Base-by-base conservation (phyloP, 2,888 invertebrate genomes). In the Lordiphosa andalusiaca region DNA sequence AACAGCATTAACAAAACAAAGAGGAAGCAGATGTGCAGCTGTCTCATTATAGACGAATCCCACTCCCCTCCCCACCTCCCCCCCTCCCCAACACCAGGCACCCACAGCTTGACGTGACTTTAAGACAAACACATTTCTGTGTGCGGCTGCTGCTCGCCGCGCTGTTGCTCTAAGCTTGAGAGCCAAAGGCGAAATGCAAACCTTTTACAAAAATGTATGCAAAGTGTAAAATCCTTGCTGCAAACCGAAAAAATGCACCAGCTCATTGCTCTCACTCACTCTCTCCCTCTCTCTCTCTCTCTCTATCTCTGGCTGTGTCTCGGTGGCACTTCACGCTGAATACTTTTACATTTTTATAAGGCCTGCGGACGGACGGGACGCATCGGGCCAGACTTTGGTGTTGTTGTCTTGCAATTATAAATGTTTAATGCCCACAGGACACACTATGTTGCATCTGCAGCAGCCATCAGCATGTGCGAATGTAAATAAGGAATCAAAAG, bases 381-480 rank as follows among this genome's bases (percentile, higher is more conserved):
- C 57, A 50, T 56, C 46, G 46, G 36, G 40, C 50, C 48, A 30
- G 46, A 23, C 53, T 37, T 13, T 30, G 30, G 39, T 53, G 53
- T 53, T 60, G 59, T 65, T 67, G 57, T 61, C 69, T 66, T 82
- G 86, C 78, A 87, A 87, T 86, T 86, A 86, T 86, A 87, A 86
- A 86, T 87, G 73, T 86, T 86, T 86, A 85, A 86, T 86, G 81
- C 72, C 59, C 71, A 40, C 35, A 37, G 35, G 35, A 25, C 37
- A 33, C 38, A 50, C 23, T 53, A 36, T 54, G 46, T 50, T 30
- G 35, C 47, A 39, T 33, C 19, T 19, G 23, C n/a, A 35, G 19
- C 13, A 21, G 44, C n/a, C 16, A 33, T 7, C 48, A 38, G 36
- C 38, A 48, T 38, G 49, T 48, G 48, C 38, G 38, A 50, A 50